Conservation (phyloP, 2,113 vertebrate species). For the Polypterus bichir region DNA sequence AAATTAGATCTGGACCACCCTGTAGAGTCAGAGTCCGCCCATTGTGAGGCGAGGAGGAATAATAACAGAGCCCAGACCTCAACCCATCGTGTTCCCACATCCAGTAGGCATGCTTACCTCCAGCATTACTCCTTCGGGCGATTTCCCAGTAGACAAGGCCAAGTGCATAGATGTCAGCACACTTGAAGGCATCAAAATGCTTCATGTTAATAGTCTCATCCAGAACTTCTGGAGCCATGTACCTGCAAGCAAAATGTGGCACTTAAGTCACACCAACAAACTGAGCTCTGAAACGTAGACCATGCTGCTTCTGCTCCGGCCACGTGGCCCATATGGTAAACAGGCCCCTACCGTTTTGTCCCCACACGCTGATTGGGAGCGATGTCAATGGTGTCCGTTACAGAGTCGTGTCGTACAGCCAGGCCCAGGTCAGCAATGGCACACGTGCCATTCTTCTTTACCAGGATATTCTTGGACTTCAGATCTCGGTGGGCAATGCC, state of each 20-base stretch:
- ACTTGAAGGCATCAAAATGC: constrained; percentile 97
- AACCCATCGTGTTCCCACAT: no score
- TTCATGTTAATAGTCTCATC: constrained; percentile 98
- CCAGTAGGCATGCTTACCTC: constrained; percentile 52
- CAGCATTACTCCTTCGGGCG: constrained; percentile 80
- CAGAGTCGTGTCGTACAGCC: constrained; percentile 85
- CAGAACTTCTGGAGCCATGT: constrained; percentile 95
- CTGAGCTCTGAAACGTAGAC: not conserved
- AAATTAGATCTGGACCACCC: no score
- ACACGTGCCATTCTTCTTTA: constrained; percentile 92
- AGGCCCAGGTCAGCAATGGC: constrained; percentile 93
- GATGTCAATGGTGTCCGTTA: constrained; percentile 93
- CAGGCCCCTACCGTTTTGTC: constrained; percentile 73
- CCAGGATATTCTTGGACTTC: constrained; percentile 96
- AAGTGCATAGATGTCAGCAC: constrained; percentile 89
- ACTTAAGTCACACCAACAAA: not conserved
- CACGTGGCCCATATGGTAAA: not conserved
- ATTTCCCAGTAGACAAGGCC: constrained; percentile 97
- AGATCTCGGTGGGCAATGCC: constrained; percentile 94
- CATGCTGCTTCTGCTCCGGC: not conserved
- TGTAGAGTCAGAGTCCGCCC: no score
- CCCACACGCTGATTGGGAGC: constrained; percentile 93
- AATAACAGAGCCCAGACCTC: no score
- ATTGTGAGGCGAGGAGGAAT: no score
- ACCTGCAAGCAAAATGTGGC: constrained; percentile 44